Base-by-base conservation (phyloP, 2,113 vertebrate species). In the Burhinus bistriatus region DNA sequence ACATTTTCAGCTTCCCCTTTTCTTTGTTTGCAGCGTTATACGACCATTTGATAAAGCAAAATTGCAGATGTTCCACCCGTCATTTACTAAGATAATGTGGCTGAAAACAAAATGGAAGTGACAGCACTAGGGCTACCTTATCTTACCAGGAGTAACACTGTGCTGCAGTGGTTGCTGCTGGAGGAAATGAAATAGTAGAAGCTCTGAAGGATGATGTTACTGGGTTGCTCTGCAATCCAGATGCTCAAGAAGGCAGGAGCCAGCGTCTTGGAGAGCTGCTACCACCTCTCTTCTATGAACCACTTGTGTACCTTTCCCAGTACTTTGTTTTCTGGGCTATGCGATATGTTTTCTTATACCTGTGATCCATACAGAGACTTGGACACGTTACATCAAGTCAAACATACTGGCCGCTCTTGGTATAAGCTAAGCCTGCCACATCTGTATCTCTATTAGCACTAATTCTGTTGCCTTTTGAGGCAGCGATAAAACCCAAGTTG, bases 401-500 rank as follows among this genome's bases (percentile, higher is more conserved):
- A 2, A 55, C 18, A 8, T 2, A 4, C 9, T 0, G 8, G 29
- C 47, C 62, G 6, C n/a, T 83, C 68, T 20, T 14, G 34, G 40
- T 9, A 5, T 5, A 18, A 84, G 15, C 55, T 40, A 51, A 68
- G 54, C 45, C 36, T 62, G 51, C 15, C 14, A 11, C 40, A 3
- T 27, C 44, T 32, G 3, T 23, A 12, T 5, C 40, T 36, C 54
- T 42, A 18, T 14, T 65, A 38, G 52, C 42, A n/a, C 34, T 40
- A 71, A 71, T 38, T 32, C 68, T 69, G 72, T 55, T 71, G 32
- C 44, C 65, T 72, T 36, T 34, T 11, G 7, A 66, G 29, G 27
- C 1, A 0, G 11, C 6, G 21, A 51, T 19, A 65, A n/a, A 82
- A 23, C 22, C 65, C 52, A 17, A 0, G 0, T 5, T 47, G 30